Evolutionary conservation across 2,113 vertebrate species (phyloP).

Genomic region (Xerus inauris): DNA sequence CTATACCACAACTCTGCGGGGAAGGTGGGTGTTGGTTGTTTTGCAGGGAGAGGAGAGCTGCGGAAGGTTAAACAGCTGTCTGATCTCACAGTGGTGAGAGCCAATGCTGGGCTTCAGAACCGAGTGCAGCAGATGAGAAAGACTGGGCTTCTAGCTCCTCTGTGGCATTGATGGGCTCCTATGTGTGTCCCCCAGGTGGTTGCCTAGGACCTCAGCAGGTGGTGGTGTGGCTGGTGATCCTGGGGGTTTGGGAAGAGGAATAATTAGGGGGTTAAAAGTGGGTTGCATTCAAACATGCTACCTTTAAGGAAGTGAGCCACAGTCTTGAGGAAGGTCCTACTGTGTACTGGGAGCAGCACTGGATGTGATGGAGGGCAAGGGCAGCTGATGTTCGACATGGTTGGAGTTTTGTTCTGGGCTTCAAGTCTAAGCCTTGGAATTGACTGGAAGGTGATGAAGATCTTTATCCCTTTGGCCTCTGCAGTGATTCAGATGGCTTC

Average conservation of each 20-base stretch:
- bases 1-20: fast-evolving
- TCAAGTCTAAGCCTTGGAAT: background rate
- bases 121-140: background rate
- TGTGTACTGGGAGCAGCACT: background rate
- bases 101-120: background rate
- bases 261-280: background rate
- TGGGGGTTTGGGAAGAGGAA: background rate
- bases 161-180: background rate
- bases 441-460: background rate
- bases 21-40: background rate
- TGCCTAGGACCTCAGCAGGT: background rate
- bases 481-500: background rate
- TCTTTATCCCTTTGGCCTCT: background rate
- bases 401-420: background rate
- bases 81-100: background rate
- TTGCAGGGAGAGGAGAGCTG: background rate
- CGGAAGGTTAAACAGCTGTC: background rate
- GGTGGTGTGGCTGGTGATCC: background rate
- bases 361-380: background rate
- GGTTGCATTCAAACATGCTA: background rate
- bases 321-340: background rate
- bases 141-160: background rate
- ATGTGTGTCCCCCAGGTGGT: background rate
- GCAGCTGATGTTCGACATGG: background rate
- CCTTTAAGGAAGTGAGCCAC: background rate